Base-by-base conservation (phyloP, 2,113 vertebrate genomes). In the Perccottus glenii region DNA sequence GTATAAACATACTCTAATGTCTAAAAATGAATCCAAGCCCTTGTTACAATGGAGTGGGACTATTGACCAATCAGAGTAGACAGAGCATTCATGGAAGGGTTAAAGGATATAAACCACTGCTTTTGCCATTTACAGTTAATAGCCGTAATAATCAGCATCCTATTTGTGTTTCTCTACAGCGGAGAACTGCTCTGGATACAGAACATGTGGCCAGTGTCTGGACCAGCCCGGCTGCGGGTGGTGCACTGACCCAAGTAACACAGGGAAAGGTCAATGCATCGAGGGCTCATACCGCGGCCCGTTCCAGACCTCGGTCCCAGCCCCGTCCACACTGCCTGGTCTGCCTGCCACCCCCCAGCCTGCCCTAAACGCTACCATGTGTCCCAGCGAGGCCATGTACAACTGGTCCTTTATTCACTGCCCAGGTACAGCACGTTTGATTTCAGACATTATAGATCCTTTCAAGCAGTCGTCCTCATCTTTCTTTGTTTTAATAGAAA, bases 351-450 rank as follows among this genome's bases (percentile, higher is more conserved):
- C 75, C 85, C 74, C 75, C 82, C 94, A 95, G 68, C 95, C 97
- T 0, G 75, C 94, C 64, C 93, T 99, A 9, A 98, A 99, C 0
- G 85, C 92, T 86, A 98, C 88, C 90, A 93, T 98, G 94, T 99
- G 98, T 58, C 88, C 90, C 2, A 61, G 70, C 1, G 94, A 96
- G 64, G 92, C 77, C 85, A 92, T 35, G 45, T 98, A 94, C 58
- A 98, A 97, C 78, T 99, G 98, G 98, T 97, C 96, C 73, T 99
- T 98, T 40, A 97, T 99, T 73, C 94, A 95, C 57, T 99, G 97
- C 73, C 96, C 98, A 89, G 96, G 98, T 99, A 81, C 9, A 49
- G 3, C n/a, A 4, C 4, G 6, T 38, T 6, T 5, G 4, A 38
- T 38, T 38, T 38, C 36, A 38, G 6, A 6, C 6, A 6, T 38